Conservation (phyloP, 2,888 invertebrate genomes). For the Dasysyrphus tricinctus region DNA sequence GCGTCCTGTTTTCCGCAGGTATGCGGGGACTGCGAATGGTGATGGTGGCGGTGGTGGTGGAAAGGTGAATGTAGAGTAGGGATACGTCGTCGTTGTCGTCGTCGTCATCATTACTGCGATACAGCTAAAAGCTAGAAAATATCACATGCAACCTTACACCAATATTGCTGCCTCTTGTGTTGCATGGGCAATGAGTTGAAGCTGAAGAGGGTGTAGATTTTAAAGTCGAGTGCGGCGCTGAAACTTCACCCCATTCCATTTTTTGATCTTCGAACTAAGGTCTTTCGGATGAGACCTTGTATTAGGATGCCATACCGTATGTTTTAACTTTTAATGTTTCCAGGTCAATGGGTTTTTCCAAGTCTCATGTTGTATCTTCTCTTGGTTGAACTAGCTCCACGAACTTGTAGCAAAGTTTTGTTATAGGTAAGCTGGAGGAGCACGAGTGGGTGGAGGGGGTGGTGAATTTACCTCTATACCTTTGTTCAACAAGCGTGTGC, state of each 20-base stretch:
- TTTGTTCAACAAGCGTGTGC: conserved; percentile 57
- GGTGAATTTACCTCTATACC: conserved; percentile 31
- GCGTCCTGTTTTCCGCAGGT: not conserved
- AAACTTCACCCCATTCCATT: not conserved
- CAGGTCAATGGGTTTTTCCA: conserved; percentile 75
- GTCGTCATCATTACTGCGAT: conserved; percentile 39
- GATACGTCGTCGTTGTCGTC: not conserved
- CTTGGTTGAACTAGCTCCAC: conserved; percentile 72
- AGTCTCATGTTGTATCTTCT: conserved; percentile 71
- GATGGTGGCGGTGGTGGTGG: not conserved
- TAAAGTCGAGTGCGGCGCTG: not conserved
- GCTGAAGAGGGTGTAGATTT: conserved; percentile 8
- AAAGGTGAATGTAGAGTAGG: not conserved
- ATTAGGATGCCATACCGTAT: conserved; percentile 71
- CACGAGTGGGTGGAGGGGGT: not conserved
- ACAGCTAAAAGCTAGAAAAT: conserved; percentile 35
- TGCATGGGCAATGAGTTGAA: conserved; percentile 21
- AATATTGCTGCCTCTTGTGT: conserved; percentile 1
- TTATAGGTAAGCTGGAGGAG: not conserved
- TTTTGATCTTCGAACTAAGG: conserved; percentile 65
- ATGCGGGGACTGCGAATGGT: not conserved
- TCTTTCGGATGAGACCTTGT: conserved; percentile 69
- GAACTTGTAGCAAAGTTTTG: conserved; percentile 51
- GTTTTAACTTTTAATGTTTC: conserved; percentile 75
- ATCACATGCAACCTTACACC: conserved; percentile 63